A percentile compares a stretch with the other conserved stretches of the same genome.
Evolutionary conservation across 2,797 vertebrate genomes (phyloP).

Genomic region (Apogon talboti): DNA sequence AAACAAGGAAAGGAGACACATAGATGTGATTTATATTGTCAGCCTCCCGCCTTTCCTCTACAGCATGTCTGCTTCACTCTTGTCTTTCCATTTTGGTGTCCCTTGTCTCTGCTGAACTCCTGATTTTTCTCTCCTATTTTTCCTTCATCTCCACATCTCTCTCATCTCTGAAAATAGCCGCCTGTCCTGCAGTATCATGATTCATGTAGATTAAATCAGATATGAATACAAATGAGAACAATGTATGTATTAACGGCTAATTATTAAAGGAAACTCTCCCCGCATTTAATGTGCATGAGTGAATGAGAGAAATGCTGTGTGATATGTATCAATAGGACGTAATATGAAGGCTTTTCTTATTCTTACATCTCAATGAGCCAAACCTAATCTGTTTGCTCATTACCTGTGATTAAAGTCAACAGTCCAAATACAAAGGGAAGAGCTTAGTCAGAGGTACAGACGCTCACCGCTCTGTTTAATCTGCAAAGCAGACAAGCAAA

Average conservation of each 20-base stretch:
- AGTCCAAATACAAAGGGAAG: background rate
- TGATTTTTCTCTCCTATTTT: background rate
- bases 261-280: constrained; percentile 24
- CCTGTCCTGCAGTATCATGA: constrained; percentile 36
- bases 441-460: background rate
- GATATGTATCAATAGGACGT: background rate
- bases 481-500: background rate
- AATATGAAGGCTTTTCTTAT: background rate
- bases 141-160: constrained; percentile 14
- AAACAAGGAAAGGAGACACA: constrained; percentile 1
- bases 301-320: background rate
- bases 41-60: constrained; percentile 22
- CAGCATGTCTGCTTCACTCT: constrained; percentile 20
- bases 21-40: constrained; percentile 38
- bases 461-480: constrained; percentile 4
- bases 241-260: constrained; percentile 15
- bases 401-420: background rate
- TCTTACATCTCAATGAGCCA: constrained; percentile 8
- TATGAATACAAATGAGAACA: constrained; percentile 17
- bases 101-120: constrained; percentile 8
- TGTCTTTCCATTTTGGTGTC: constrained; percentile 3
- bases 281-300: constrained; percentile 4
- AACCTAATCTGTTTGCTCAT: constrained; percentile 7
- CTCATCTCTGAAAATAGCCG: constrained; percentile 28
- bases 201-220: constrained; percentile 30